Evolutionary conservation across 2,888 invertebrate genomes (phyloP).

Genomic region (Vesta saturnalis): DNA sequence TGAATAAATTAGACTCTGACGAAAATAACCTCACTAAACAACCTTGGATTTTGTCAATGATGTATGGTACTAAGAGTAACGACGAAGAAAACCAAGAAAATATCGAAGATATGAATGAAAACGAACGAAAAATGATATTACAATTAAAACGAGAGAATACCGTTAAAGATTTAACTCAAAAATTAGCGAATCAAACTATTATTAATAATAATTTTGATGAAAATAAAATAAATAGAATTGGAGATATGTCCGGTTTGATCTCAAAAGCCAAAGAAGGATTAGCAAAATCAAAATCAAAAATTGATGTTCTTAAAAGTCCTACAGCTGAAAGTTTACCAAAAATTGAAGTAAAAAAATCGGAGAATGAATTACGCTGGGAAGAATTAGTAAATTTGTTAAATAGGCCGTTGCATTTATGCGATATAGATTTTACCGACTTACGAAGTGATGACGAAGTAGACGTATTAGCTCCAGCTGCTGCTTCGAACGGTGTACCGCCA

Average conservation of each 20-base stretch:
- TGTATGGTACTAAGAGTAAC: conserved; percentile 51
- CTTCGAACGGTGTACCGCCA: conserved; percentile 75
- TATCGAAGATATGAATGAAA: conserved; percentile 63
- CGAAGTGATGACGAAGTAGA: conserved; percentile 89
- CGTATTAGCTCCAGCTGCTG: conserved; percentile 73
- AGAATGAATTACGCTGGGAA: conserved; percentile 97
- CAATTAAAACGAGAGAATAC: conserved; percentile 84
- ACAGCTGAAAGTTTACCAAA: conserved; percentile 72
- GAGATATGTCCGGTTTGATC: conserved; percentile 89
- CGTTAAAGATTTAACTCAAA: conserved; percentile 89
- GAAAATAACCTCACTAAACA: conserved; percentile 59
- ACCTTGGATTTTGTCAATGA: conserved; percentile 58
- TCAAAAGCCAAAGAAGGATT: conserved; percentile 93
- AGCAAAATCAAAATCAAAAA: conserved; percentile 86
- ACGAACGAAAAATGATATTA: conserved; percentile 68
- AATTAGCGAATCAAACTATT: conserved; percentile 77
- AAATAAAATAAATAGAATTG: conserved; percentile 71
- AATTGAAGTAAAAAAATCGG: conserved; percentile 82
- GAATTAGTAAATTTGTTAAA: conserved; percentile 72
- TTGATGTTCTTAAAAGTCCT: conserved; percentile 77
- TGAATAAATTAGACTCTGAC: conserved; percentile 67
- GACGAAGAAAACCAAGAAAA: conserved; percentile 69
- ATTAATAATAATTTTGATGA: conserved; percentile 68
- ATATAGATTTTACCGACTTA: conserved; percentile 96
- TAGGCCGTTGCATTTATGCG: conserved; percentile 85